phyloP scores from a whole-genome alignment of 2,113 vertebrate genomes.

The Misgurnus anguillicaudatus region DNA sequence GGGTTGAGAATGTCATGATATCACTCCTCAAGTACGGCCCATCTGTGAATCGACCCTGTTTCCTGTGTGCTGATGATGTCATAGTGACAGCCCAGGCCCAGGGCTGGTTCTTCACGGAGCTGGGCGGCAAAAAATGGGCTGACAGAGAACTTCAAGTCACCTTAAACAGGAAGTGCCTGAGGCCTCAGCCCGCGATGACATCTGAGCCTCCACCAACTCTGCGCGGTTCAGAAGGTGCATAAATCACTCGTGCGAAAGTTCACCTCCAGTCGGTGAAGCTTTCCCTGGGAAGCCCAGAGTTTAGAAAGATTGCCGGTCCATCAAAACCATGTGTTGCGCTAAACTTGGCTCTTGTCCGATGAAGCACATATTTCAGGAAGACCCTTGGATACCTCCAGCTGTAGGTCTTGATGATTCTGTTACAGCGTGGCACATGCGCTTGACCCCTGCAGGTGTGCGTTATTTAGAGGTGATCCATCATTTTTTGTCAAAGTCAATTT shows the following conservation, averaged over 20 bases:
- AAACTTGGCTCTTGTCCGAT: slow-evolving; percentile 26
- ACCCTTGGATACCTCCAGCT: slow-evolving; percentile 31
- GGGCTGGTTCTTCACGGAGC: background rate
- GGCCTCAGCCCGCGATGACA: slow-evolving; percentile 57
- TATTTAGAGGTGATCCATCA: slow-evolving; percentile 47
- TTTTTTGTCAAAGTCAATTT: slow-evolving; percentile 23
- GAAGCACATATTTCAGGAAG: slow-evolving; percentile 33
- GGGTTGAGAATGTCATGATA: slow-evolving; percentile 55
- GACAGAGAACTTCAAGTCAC: slow-evolving; percentile 60
- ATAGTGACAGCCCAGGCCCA: slow-evolving; percentile 46
- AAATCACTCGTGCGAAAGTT: slow-evolving; percentile 60
- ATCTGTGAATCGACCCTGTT: slow-evolving; percentile 53
- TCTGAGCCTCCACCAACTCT: slow-evolving; percentile 52
- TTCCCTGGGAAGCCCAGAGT: slow-evolving; percentile 55
- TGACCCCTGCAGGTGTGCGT: slow-evolving; percentile 45
- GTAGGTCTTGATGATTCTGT: slow-evolving; percentile 36
- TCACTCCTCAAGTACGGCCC: slow-evolving; percentile 46
- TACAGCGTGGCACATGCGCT: slow-evolving; percentile 28
- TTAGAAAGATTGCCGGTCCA: slow-evolving; percentile 55
- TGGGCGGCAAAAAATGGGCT: slow-evolving; percentile 29
- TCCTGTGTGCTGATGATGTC: slow-evolving; percentile 67
- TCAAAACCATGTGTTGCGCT: slow-evolving; percentile 57
- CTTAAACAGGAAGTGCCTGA: slow-evolving; percentile 64
- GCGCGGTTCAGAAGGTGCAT: slow-evolving; percentile 56
- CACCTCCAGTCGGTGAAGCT: slow-evolving; percentile 39